These are phyloP conservation scores for Galerucella pusilla DNA, from an alignment of 2,888 invertebrate genomes.

Conservation along the genomic window DNA sequence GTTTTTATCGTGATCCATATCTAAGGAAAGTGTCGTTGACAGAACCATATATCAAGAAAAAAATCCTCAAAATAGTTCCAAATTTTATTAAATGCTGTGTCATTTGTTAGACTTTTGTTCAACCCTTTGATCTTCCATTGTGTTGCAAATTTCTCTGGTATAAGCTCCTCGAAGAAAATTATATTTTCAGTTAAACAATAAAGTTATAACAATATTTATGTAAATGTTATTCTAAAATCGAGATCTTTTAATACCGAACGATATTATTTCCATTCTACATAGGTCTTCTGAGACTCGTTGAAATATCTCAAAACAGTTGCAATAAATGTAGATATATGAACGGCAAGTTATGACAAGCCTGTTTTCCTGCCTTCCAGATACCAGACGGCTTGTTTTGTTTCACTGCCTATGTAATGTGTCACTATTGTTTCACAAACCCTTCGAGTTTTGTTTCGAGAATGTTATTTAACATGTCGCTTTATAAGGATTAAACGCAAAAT, in stretches of 20 bases:
- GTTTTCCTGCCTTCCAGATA: slow-evolving; percentile 40
- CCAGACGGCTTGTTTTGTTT: slow-evolving; percentile 45
- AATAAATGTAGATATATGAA: slow-evolving; percentile 38
- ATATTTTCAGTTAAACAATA: neutral
- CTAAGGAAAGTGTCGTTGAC: slow-evolving; percentile 2
- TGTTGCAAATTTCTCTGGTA: too few relatives aligned
- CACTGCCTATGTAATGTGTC: slow-evolving; percentile 31
- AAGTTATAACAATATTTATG: slow-evolving; percentile 34
- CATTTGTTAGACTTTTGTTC: too few relatives aligned
- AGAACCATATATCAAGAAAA: neutral
- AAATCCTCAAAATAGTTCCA: neutral
- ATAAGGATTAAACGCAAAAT: slow-evolving; percentile 43
- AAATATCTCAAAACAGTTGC: slow-evolving; percentile 42
- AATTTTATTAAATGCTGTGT: too few relatives aligned
- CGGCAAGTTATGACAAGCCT: slow-evolving; percentile 39
- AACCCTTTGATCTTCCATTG: too few relatives aligned
- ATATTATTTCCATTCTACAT: slow-evolving; percentile 43
- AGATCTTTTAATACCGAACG: slow-evolving; percentile 36
- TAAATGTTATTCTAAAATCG: slow-evolving; percentile 42
- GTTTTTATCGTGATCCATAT: neutral
- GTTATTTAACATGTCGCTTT: slow-evolving; percentile 45
- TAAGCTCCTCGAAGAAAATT: too few relatives aligned
- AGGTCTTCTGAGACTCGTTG: slow-evolving; percentile 43
- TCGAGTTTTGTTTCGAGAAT: slow-evolving; percentile 37
- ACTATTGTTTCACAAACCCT: slow-evolving; percentile 39